Base-by-base conservation (phyloP, 2,888 invertebrate species). In the Actias luna region DNA sequence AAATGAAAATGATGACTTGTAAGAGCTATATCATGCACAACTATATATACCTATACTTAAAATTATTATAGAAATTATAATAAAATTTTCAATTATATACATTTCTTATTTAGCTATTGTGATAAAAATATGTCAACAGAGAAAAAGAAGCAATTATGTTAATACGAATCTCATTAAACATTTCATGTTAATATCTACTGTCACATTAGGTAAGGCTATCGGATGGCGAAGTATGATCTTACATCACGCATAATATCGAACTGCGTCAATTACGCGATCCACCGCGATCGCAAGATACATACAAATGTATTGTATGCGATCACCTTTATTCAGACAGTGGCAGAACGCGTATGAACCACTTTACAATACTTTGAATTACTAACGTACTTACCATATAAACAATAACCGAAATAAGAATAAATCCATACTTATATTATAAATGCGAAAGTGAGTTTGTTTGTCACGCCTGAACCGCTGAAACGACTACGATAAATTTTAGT, bases 201-300 rank as follows among this genome's bases (percentile, higher is more conserved):
- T 88, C 84, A 78, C 79, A 74, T 78, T 79, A 74, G 77, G 83
- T 87, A 88, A 83, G 89, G 88, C 89, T 90, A 90, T 90, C 91
- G 81, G 73, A 73, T 75, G 74, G 75, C 78, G 82, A 82, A 82
- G 85, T 80, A 84, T 83, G 87, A 91, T 91, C 88, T 85, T 84
- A 85, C 85, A 83, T 79, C 83, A 84, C 79, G 88, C 87, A 90
- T 90, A 84, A 84, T 88, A 89, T 89, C 90, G 84, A 78, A 82
- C 83, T 82, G 89, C 88, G 92, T 92, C 92, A 92, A 92, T 92
- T 92, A 92, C 87, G 87, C 85, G 85, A 87, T 88, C 81, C 79
- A 72, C 76, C 68, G 76, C 84, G 88, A 89, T 89, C 84, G 83
- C 71, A 75, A 81, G 89, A 90, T 90, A 89, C 90, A 90, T 91